Percentiles rank a stretch among this genome's conserved stretches.
phyloP scores from a whole-genome alignment of 2,113 vertebrate species.

The Xyrauchen texanus region DNA sequence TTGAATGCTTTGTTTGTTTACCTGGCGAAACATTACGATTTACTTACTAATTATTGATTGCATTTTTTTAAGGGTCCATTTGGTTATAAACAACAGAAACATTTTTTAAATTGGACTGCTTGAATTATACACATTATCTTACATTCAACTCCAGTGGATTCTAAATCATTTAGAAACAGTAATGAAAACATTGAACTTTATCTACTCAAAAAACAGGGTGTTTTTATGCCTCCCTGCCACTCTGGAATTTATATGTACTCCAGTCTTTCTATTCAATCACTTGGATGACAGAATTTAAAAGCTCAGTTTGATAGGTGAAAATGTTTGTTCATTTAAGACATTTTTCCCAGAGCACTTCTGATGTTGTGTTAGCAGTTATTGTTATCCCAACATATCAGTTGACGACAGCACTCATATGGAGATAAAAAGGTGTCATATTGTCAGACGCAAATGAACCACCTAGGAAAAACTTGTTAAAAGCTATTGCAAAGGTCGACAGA shows the following conservation, averaged over 20 bases:
- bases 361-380: constrained; percentile 20
- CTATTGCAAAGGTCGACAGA: neutral
- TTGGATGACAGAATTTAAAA: constrained; percentile 33
- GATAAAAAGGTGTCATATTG: constrained; percentile 50
- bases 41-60: neutral
- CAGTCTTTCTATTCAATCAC: constrained; percentile 42
- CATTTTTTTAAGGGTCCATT: too few species aligned
- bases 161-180: neutral
- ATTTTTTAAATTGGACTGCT: too few species aligned
- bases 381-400: constrained; percentile 42
- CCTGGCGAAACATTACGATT: neutral
- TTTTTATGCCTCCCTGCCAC: constrained; percentile 1
- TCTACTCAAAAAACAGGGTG: neutral
- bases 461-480: constrained; percentile 30
- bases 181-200: constrained; percentile 16
- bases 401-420: constrained; percentile 32
- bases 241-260: constrained; percentile 34
- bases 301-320: constrained; percentile 40
- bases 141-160: neutral
- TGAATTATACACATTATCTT: neutral
- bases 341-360: constrained; percentile 34
- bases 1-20: neutral
- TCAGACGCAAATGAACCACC: constrained; percentile 52
- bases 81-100: too few species aligned
- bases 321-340: constrained; percentile 33